Base-by-base conservation (phyloP, 2,888 invertebrate genomes). In the Eumacrocentrus americanus region DNA sequence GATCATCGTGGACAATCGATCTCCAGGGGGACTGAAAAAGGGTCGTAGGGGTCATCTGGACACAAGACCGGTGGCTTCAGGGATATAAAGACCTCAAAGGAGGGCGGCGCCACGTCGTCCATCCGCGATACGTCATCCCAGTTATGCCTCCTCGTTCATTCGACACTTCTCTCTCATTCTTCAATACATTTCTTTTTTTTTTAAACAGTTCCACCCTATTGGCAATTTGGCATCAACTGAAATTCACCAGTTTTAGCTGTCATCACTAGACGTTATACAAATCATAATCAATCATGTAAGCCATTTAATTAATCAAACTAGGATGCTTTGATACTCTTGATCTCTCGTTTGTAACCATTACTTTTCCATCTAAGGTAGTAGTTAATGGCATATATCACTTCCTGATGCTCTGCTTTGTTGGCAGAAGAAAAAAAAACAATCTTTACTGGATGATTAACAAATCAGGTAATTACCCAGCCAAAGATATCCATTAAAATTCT, bases 1-100 rank as follows among this genome's bases (percentile, higher is more conserved):
- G 75, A 70, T 73, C 67, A 35, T 65, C 48, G 61, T 46, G 58
- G 25, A 61, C 47, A 64, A 68, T 67, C 62, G 64, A 67, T 69
- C 63, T 54, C 23, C 29, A 20, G 14, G 34, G 38, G 51, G 57
- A 20, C 25, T 20, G 40, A 18, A 20, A 38, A 44, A 47, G 54
- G 54, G 56, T 44, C 59, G 50, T 16, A 25, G 48, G 42, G 61
- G 53, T 63, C 58, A 29, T 22, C 38, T 18, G 54, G 22, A 48
- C 42, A 29, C 48, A 52, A 51, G 35, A 59, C 47, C 53, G 38
- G 52, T 57, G 46, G 46, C 38, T 25, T 46, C 42, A 44, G 22
- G 25, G 61, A 53, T 23, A 61, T 60, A 62, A 53, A 63, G 61
- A 66, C 60, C 60, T 62, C 29, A 47, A 64, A 63, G 22, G 56